Evolutionary conservation across 1,140 invertebrate genomes (phyloP).

Genomic region (Drosophila tropicalis): DNA sequence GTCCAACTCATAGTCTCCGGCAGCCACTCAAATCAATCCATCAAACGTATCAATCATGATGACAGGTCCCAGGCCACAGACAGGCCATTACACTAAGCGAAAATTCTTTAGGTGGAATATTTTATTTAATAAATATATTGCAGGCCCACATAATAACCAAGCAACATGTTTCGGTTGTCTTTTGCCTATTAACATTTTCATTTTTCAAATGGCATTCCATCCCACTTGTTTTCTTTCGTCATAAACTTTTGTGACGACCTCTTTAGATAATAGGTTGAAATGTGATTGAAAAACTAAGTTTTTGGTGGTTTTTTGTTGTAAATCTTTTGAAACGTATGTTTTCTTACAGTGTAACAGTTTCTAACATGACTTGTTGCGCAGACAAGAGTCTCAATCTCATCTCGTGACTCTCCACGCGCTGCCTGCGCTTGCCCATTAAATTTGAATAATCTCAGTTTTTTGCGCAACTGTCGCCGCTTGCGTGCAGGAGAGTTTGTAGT

Average conservation of each 20-base stretch:
- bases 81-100: constrained; percentile 12
- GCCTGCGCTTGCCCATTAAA: constrained; percentile 72
- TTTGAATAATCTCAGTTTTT: constrained; percentile 76
- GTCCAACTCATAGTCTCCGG: constrained; percentile 47
- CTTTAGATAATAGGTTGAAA: too few species aligned
- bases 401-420: constrained; percentile 63
- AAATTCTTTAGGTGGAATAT: neutral
- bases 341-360: constrained; percentile 43
- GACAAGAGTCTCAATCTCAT: constrained; percentile 33
- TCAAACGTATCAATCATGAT: constrained; percentile 83
- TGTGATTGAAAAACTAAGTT: too few species aligned
- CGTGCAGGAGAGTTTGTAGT: constrained; percentile 42
- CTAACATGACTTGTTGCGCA: constrained; percentile 41
- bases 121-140: too few species aligned
- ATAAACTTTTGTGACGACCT: neutral
- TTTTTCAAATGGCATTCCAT: too few species aligned
- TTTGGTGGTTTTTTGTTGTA: too few species aligned
- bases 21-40: constrained; percentile 77
- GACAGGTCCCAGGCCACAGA: constrained; percentile 60
- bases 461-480: constrained; percentile 57
- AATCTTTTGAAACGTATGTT: too few species aligned
- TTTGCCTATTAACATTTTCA: too few species aligned
- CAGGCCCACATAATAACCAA: too few species aligned
- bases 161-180: too few species aligned
- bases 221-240: too few species aligned